Conservation (phyloP, 2,888 invertebrate species). For the Drosophila gaucha region DNA sequence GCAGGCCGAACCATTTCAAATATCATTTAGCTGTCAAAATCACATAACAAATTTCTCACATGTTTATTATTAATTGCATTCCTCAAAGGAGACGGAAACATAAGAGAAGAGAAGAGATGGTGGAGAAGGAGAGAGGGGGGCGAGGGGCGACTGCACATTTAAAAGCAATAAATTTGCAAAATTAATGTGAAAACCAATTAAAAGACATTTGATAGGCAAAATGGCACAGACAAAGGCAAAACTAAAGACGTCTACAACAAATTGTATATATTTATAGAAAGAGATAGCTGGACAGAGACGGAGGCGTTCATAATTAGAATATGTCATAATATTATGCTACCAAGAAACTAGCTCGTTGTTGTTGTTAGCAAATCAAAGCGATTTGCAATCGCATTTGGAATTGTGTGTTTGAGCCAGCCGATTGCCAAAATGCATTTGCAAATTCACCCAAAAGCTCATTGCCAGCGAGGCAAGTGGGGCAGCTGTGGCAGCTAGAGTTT, state of each 20-base stretch:
- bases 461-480: neutral
- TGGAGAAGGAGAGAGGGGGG: neutral
- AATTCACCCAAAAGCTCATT: conserved; percentile 17
- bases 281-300: neutral
- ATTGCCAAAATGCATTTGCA: conserved; percentile 27
- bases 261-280: neutral
- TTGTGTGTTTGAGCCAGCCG: conserved; percentile 4
- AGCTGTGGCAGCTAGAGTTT: neutral
- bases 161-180: conserved; percentile 75
- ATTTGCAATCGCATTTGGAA: conserved; percentile 45
- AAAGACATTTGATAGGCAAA: conserved; percentile 50
- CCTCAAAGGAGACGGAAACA: neutral
- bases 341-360: conserved; percentile 39
- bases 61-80: conserved; percentile 72
- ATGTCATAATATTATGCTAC: conserved; percentile 61
- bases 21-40: conserved; percentile 46
- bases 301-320: conserved; percentile 58
- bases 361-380: conserved; percentile 61
- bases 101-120: neutral
- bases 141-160: neutral
- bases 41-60: conserved; percentile 52
- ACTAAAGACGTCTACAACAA: neutral
- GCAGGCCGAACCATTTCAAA: conserved; percentile 21
- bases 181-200: conserved; percentile 76
- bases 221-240: neutral